Percentiles rank a stretch among this genome's conserved stretches.
phyloP scores from a whole-genome alignment of 2,113 vertebrate species.

The Hippolais icterina region DNA sequence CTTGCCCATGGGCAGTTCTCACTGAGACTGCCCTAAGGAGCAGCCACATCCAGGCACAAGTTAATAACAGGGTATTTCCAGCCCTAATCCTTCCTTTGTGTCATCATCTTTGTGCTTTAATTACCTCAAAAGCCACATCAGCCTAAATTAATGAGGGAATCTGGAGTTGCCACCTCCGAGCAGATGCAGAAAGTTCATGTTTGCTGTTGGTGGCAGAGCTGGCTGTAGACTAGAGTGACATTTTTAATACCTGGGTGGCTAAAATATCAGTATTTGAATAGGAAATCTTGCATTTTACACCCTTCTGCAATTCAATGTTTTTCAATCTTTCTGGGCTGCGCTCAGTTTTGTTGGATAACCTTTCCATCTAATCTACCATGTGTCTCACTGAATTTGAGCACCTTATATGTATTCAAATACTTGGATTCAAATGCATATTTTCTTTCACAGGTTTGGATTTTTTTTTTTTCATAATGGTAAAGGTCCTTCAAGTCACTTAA shows the following conservation, averaged over 20 bases:
- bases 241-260: background rate
- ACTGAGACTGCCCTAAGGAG: background rate
- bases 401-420: background rate
- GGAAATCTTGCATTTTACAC: background rate
- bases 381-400: background rate
- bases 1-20: fast-evolving
- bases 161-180: background rate
- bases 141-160: background rate
- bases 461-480: background rate
- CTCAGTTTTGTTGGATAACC: background rate
- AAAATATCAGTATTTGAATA: background rate
- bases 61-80: background rate
- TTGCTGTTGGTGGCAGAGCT: background rate
- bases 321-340: background rate
- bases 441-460: background rate
- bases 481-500: background rate
- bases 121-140: background rate
- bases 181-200: background rate
- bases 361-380: background rate
- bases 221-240: background rate
- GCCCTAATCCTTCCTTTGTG: background rate
- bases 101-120: background rate
- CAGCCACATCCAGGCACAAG: background rate
- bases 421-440: background rate
- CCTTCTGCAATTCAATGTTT: background rate